These are phyloP conservation scores for Prolemur simus DNA, from an alignment of 2,113 vertebrate species.

Conservation along the genomic window DNA sequence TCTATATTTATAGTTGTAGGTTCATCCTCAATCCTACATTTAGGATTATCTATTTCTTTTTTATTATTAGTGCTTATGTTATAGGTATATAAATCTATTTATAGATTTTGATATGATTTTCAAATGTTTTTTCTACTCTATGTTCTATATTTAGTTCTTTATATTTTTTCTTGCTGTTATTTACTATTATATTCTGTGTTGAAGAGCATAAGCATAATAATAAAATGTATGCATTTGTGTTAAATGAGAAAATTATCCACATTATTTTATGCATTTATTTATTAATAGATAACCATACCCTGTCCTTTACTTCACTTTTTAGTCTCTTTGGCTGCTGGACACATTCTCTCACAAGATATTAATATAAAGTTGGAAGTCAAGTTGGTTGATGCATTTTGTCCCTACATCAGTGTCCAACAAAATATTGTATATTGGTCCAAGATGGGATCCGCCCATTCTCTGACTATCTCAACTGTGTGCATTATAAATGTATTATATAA, in stretches of 20 bases:
- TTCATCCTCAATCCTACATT: background rate
- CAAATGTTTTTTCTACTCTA: background rate
- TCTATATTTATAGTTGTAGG: background rate
- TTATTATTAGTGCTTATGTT: background rate
- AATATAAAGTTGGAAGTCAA: background rate
- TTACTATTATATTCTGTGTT: background rate
- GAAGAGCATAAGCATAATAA: background rate
- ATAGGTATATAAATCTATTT: background rate
- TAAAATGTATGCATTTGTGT: background rate
- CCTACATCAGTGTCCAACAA: background rate
- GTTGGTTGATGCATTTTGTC: background rate
- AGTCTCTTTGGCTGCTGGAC: background rate
- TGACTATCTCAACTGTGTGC: background rate
- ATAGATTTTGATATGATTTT: background rate
- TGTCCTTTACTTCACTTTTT: background rate
- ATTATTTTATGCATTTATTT: background rate
- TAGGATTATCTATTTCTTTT: background rate
- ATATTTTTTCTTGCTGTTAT: background rate
- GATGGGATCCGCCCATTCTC: background rate
- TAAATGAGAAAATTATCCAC: background rate
- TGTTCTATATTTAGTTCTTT: background rate
- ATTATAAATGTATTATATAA: background rate
- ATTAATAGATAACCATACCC: background rate
- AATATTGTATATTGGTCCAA: background rate
- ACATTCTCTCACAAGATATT: background rate